A percentile compares a stretch with the other conserved stretches of the same genome.
These are phyloP conservation scores for Oscheius sp. DNA, from an alignment of 1,140 invertebrate species.

Conservation along the genomic window DNA sequence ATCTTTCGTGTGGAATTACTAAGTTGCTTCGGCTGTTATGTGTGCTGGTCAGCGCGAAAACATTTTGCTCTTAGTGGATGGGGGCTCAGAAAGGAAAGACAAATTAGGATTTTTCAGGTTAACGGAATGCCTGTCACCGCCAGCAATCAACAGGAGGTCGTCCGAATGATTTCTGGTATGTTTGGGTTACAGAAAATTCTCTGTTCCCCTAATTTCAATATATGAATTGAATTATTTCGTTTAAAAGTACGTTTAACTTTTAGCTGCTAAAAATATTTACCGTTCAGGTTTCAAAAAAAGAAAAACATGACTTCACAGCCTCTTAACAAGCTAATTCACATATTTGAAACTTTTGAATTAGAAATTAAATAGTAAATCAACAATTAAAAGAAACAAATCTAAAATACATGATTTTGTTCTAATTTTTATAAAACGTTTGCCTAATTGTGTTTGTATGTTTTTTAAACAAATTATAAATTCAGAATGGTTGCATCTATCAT, in stretches of 20 bases:
- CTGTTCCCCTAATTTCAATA: background rate
- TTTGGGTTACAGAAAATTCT: constrained; percentile 41
- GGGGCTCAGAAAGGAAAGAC: background rate
- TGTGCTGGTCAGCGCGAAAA: background rate
- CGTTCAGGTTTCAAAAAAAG: background rate
- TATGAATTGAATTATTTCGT: background rate
- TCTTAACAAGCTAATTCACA: background rate
- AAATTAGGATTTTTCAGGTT: constrained; percentile 64
- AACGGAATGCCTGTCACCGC: constrained; percentile 85
- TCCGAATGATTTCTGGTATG: constrained; percentile 85
- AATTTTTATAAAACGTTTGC: no score
- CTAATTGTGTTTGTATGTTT: no score
- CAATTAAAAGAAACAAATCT: no score
- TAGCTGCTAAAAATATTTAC: background rate
- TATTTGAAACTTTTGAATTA: no score
- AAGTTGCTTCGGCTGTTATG: background rate
- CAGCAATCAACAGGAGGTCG: constrained; percentile 86
- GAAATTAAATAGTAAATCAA: no score
- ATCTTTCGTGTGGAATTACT: background rate
- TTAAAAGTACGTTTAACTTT: background rate
- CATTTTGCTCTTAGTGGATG: background rate
- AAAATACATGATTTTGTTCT: no score
- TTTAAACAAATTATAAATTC: no score
- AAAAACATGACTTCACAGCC: background rate
- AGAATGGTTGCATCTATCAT: no score